Base-by-base conservation (phyloP, 2,797 vertebrate species). In the Lates japonicus region DNA sequence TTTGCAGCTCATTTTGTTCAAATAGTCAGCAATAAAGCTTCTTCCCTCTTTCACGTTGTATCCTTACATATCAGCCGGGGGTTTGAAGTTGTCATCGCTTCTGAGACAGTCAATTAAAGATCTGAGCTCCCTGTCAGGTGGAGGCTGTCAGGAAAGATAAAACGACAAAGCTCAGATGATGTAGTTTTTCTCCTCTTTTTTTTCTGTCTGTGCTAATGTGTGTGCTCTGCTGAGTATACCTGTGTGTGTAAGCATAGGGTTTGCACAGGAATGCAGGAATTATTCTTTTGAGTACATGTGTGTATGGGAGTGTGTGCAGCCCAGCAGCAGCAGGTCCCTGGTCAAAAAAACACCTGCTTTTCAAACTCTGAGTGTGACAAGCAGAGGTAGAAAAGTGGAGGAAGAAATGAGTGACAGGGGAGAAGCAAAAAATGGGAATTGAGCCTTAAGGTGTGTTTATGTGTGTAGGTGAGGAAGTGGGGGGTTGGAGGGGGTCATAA, bases 91-190 rank as follows among this genome's bases (percentile, higher is more conserved):
- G 73, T 77, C 79, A 44, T 80, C 37, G 9, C 65, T 70, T 84
- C 74, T 12, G 78, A 92, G 85, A 74, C 88, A 81, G 76, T 91
- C 87, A 86, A 86, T 92, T 90, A 92, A 90, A 91, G 88, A 89
- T 91, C 84, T 87, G 80, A 89, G 78, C 79, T 72, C 60, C 66
- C 76, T 54, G 57, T 89, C 83, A 80, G 86, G 72, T 85, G 64
- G 62, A 83, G 70, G 74, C 75, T 84, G 87, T 83, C 48, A 72
- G 52, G 54, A 71, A 85, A 84, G 74, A 85, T 83, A 46, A 90
- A 85, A 82, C 33, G 44, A 60, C 76, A 85, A 65, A 72, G 66
- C 71, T 83, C 63, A 55, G 77, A 76, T 77, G 79, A 82, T 78
- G 80, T 65, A n/a, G 20, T 74, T 84, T 77, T 72, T 70, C 62